Conservation (phyloP, 2,888 invertebrate species). For the Pollenia angustigena region DNA sequence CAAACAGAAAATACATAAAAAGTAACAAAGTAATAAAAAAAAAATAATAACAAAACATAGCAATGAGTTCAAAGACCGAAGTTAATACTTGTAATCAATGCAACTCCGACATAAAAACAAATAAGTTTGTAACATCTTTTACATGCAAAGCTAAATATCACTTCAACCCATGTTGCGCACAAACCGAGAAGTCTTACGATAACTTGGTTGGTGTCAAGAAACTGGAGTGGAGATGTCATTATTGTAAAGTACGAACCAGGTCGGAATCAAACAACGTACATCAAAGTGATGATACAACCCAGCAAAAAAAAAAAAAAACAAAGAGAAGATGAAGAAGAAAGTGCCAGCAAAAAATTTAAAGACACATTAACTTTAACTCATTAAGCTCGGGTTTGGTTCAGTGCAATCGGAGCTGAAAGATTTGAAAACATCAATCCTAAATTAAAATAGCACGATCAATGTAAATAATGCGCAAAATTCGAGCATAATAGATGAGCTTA, state of each 20-base stretch:
- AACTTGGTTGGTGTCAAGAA: neutral
- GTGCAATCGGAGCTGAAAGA: conserved; percentile 16
- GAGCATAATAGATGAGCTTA: neutral
- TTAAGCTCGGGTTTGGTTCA: neutral
- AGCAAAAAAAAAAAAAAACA: conserved; percentile 9
- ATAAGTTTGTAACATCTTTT: too few species aligned
- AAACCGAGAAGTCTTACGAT: neutral
- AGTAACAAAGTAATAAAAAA: too few species aligned
- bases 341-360: conserved; percentile 14
- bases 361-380: neutral
- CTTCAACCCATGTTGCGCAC: too few species aligned
- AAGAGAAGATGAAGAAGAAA: conserved; percentile 18
- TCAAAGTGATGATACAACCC: conserved; percentile 6
- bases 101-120: too few species aligned
- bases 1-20: too few species aligned
- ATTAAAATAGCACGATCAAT: neutral
- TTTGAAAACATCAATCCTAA: neutral
- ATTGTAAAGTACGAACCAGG: conserved; percentile 8
- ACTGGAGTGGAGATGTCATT: conserved; percentile 5
- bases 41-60: too few species aligned
- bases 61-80: too few species aligned
- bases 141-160: too few species aligned
- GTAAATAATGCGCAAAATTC: conserved; percentile 8
- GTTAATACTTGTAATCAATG: too few species aligned
- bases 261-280: conserved; percentile 2